Percentiles rank a stretch among this genome's conserved stretches.
Conservation (phyloP, 1,140 invertebrate genomes). For the Paracyclopina nana region DNA sequence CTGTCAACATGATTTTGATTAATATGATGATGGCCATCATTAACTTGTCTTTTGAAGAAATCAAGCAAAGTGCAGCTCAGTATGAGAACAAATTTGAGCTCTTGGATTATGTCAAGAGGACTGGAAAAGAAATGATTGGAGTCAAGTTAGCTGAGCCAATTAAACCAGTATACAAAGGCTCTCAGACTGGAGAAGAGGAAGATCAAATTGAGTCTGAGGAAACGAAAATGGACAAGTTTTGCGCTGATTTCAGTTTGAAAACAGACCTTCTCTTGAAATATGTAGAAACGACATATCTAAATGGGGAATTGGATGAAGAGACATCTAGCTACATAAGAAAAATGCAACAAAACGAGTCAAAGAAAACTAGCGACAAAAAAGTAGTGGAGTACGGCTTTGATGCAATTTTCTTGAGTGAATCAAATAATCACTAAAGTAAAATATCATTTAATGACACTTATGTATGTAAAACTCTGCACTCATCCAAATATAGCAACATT, state of each 20-base stretch:
- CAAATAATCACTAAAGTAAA: too few relatives aligned
- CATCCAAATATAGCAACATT: too few relatives aligned
- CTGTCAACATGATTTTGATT: conserved; percentile 15
- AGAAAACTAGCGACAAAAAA: neutral
- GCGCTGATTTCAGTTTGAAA: neutral
- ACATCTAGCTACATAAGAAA: neutral
- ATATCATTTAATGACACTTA: too few relatives aligned
- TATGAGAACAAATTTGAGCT: conserved; percentile 15
- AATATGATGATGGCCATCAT: conserved; percentile 17
- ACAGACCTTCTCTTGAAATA: neutral
- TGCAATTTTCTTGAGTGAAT: too few relatives aligned
- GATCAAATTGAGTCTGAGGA: neutral
- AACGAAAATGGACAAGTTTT: neutral
- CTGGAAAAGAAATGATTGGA: neutral
- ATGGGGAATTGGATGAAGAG: neutral
- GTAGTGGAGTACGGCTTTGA: neutral
- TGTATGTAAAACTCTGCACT: too few relatives aligned
- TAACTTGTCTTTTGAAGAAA: conserved; percentile 15
- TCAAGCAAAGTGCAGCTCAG: conserved; percentile 5
- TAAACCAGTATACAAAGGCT: neutral
- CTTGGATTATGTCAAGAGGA: conserved; percentile 6
- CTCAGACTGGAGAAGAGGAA: neutral
- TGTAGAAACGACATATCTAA: neutral
- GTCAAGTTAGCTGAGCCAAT: neutral
- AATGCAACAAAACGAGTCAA: neutral